phyloP scores from a whole-genome alignment of 2,113 vertebrate genomes.

The Caracal caracal region DNA sequence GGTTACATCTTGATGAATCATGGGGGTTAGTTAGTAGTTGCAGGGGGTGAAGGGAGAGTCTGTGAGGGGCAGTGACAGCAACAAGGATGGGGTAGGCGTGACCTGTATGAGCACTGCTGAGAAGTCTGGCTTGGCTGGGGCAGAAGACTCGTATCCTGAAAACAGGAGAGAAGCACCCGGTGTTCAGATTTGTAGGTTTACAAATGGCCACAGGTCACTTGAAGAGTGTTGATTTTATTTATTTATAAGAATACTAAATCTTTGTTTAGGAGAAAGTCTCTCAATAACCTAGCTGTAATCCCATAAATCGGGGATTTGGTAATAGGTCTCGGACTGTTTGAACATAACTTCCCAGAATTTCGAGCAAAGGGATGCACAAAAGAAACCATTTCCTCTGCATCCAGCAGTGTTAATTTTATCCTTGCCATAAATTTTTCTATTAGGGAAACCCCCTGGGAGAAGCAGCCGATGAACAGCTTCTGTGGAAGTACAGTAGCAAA shows the following conservation, averaged over 20 bases:
- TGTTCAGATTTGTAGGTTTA: background rate
- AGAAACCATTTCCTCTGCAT: slow-evolving; percentile 32
- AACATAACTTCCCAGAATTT: slow-evolving; percentile 71
- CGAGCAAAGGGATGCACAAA: slow-evolving; percentile 42
- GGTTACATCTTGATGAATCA: background rate
- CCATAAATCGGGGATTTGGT: slow-evolving; percentile 44
- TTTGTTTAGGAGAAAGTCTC: slow-evolving; percentile 51
- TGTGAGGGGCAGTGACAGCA: background rate
- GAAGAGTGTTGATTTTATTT: background rate
- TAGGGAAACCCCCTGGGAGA: slow-evolving; percentile 41
- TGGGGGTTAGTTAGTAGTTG: background rate
- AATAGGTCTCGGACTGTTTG: slow-evolving; percentile 46
- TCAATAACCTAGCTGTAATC: background rate
- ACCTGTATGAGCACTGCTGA: no score
- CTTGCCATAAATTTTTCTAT: slow-evolving; percentile 55
- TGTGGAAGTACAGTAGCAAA: background rate
- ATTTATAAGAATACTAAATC: slow-evolving; percentile 8
- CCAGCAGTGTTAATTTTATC: slow-evolving; percentile 49
- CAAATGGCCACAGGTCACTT: background rate
- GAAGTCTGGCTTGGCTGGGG: background rate
- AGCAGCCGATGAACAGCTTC: background rate
- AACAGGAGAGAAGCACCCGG: background rate
- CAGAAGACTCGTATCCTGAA: background rate
- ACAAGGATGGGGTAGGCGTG: background rate
- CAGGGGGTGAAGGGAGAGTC: background rate